Base-by-base conservation (phyloP, 2,113 vertebrate genomes). In the Podarcis raffonei region DNA sequence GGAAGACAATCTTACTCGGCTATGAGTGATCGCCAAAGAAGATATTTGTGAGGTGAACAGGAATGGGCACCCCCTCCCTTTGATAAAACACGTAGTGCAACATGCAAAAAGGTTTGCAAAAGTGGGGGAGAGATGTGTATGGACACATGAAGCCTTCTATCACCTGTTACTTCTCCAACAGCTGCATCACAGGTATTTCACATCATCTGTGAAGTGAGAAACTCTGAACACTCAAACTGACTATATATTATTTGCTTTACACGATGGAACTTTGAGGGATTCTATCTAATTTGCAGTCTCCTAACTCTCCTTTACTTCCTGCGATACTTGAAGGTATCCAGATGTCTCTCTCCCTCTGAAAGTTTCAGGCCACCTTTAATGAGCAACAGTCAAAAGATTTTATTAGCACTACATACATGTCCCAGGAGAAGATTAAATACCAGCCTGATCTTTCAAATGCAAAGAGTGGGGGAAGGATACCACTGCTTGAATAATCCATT, bases 281-380 rank as follows among this genome's bases (percentile, higher is more conserved):
- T 25, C 6, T 48, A 79, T 68, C 23, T 37, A 81, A 42, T 48
- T 72, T 71, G 68, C 32, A 80, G 12, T 48, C 57, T 75, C 57
- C 11, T 57, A 86, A 83, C 3, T 88, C 83, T 4, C 6, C 37
- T 53, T 69, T 79, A 86, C 27, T 32, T 79, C 62, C 74, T 13
- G 23, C 18, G 74, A 2, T 75, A 16, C 0, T 35, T 37, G 78
- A 87, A 0, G 0, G 81, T 88, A 89, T 62, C 8, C 8, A 81
- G 71, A 79, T 11, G 4, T 78, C 25, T 69, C 9, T 20, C 23
- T 59, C 79, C 32, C 66, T 57, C 89, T 23, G 11, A 90, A 53
- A 35, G 5, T 32, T 76, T 59, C 74, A 18, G 37, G 87, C 87
- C 89, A 82, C 84, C 85, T 93, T 86, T 93, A 89, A 94, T 83